Conservation (phyloP, 2,888 invertebrate species). For the Hydrotaea diabolus region DNA sequence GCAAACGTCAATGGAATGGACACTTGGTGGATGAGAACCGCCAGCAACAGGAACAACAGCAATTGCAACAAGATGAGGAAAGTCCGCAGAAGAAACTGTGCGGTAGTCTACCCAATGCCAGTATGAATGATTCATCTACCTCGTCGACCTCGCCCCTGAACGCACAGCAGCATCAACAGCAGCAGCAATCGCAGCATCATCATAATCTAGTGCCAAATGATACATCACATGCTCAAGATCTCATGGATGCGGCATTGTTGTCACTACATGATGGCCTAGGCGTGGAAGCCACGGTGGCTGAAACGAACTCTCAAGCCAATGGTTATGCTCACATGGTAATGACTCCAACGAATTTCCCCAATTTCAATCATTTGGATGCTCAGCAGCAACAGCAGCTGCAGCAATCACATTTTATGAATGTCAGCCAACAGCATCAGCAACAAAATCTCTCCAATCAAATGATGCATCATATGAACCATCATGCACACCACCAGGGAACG, state of each 20-base stretch:
- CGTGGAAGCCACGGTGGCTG: conserved; percentile 69
- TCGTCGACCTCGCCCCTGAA: conserved; percentile 74
- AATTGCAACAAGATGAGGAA: conserved; percentile 31
- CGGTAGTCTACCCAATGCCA: conserved; percentile 66
- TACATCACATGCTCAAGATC: conserved; percentile 66
- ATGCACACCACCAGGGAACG: conserved; percentile 67
- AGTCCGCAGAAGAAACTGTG: conserved; percentile 74
- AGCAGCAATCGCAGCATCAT: conserved; percentile 67
- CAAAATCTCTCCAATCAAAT: conserved; percentile 65
- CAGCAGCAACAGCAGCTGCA: conserved; percentile 74
- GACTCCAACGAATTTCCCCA: conserved; percentile 68
- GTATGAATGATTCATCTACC: conserved; percentile 69
- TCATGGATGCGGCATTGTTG: conserved; percentile 76
- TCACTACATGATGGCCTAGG: conserved; percentile 76
- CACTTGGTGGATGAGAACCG: conserved; percentile 75
- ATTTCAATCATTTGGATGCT: conserved; percentile 49
- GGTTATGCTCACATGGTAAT: conserved; percentile 56
- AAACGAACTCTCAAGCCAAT: conserved; percentile 52
- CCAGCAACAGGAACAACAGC: conserved; percentile 68
- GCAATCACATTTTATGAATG: conserved; percentile 73
- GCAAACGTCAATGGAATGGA: conserved; percentile 78
- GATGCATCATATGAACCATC: conserved; percentile 72
- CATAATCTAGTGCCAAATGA: conserved; percentile 67
- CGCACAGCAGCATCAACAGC: conserved; percentile 71
- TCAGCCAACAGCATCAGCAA: conserved; percentile 69